Percentiles rank a stretch among this genome's conserved stretches.
Evolutionary conservation across 2,888 invertebrate species (phyloP).

Genomic region (Nasonovia ribisnigri): DNA sequence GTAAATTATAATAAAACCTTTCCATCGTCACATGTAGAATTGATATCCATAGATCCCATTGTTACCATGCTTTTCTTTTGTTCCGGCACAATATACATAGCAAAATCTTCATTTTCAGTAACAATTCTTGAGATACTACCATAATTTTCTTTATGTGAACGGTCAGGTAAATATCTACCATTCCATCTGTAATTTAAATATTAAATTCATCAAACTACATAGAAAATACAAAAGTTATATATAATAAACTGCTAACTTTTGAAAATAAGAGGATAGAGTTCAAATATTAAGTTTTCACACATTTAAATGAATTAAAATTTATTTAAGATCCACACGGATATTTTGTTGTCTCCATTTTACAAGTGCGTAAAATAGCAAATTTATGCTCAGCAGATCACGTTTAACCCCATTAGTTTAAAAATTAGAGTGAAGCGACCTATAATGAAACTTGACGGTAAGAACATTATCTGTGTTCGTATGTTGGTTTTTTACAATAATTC

Average conservation of each 20-base stretch:
- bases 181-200: conserved; percentile 37
- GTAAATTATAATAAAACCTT: conserved; percentile 71
- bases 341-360: too few relatives aligned
- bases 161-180: conserved; percentile 54
- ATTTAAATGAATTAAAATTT: background rate
- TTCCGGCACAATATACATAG: conserved; percentile 5
- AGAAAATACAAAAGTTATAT: background rate
- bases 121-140: conserved; percentile 38
- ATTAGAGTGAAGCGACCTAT: too few relatives aligned
- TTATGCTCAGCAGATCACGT: too few relatives aligned
- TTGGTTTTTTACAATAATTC: too few relatives aligned
- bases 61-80: background rate
- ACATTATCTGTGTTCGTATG: too few relatives aligned
- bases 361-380: too few relatives aligned
- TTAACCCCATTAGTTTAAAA: too few relatives aligned
- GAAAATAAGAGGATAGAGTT: background rate
- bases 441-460: too few relatives aligned
- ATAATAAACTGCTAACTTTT: background rate
- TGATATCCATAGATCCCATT: conserved; percentile 67
- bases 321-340: too few relatives aligned
- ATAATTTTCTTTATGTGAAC: conserved; percentile 18
- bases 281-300: background rate
- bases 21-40: conserved; percentile 77
- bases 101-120: conserved; percentile 61
- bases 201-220: background rate